These are phyloP conservation scores for Amphipyra tragopoginis DNA, from an alignment of 2,888 invertebrate species.

Conservation along the genomic window DNA sequence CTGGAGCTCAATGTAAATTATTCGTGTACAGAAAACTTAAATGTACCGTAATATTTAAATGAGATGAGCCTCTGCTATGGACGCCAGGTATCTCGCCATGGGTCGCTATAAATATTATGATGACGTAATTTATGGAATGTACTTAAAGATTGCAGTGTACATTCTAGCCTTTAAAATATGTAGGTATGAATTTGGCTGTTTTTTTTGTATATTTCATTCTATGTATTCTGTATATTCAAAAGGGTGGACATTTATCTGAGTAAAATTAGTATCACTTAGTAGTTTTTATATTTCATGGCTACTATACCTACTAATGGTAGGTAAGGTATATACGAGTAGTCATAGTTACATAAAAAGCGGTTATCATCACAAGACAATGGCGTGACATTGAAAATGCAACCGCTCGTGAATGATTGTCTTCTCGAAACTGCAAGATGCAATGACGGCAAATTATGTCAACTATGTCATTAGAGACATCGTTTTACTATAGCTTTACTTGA, in stretches of 20 bases:
- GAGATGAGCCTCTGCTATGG: slow-evolving; percentile 21
- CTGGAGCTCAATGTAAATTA: slow-evolving; percentile 2
- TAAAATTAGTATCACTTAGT: background rate
- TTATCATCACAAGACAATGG: slow-evolving; percentile 73
- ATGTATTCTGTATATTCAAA: background rate
- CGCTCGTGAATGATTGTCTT: slow-evolving; percentile 62
- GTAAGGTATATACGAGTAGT: too few relatives aligned
- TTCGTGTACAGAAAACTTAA: slow-evolving; percentile 1
- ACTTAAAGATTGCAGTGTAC: background rate
- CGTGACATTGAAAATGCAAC: slow-evolving; percentile 81
- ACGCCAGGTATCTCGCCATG: slow-evolving; percentile 13
- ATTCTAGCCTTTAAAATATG: slow-evolving; percentile 11
- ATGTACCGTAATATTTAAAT: slow-evolving; percentile 7
- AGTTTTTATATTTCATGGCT: background rate
- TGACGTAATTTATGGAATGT: slow-evolving; percentile 32
- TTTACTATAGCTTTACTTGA: slow-evolving; percentile 29
- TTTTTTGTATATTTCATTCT: too few relatives aligned
- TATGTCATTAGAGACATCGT: slow-evolving; percentile 36
- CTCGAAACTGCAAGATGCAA: slow-evolving; percentile 65
- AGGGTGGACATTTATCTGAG: too few relatives aligned
- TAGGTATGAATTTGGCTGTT: slow-evolving; percentile 10
- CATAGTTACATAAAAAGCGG: slow-evolving; percentile 51
- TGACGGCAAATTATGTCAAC: slow-evolving; percentile 58
- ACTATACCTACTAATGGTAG: too few relatives aligned
- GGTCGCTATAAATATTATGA: slow-evolving; percentile 5